phyloP scores from a whole-genome alignment of 2,113 vertebrate genomes.

The Gadus chalcogrammus region DNA sequence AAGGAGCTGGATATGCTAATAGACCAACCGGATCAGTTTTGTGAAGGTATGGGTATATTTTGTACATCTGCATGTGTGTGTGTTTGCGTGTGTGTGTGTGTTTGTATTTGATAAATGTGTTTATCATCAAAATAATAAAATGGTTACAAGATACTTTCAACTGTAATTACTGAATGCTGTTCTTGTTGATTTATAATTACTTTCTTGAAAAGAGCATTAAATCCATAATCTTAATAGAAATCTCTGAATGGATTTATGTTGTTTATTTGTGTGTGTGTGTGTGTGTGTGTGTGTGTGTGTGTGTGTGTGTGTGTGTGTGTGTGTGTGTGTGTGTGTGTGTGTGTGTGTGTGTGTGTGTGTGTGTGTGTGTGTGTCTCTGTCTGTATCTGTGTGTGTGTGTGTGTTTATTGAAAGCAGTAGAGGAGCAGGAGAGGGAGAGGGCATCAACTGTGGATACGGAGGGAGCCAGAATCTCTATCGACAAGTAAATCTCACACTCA shows the following conservation, averaged over 20 bases:
- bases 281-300: conserved; percentile 14
- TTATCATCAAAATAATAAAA: too few species aligned
- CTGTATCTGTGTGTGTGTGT: not conserved
- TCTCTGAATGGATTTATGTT: not conserved
- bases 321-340: too few species aligned
- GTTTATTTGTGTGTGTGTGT: conserved; percentile 1
- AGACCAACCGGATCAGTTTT: conserved; percentile 69
- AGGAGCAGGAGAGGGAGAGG: conserved; percentile 8
- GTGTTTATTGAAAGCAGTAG: conserved; percentile 9
- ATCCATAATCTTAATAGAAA: not conserved
- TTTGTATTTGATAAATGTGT: not conserved
- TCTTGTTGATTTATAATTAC: not conserved
- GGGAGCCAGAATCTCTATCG: conserved; percentile 6
- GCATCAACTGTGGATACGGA: conserved; percentile 10
- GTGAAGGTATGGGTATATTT: conserved; percentile 26
- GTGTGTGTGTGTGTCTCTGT: not conserved
- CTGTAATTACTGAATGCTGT: too few species aligned
- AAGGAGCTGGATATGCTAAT: conserved; percentile 76
- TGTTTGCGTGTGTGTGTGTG: not conserved
- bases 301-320: conserved; percentile 1
- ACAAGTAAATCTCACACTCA: not conserved
- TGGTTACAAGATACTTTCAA: too few species aligned
- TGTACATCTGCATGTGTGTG: conserved; percentile 8
- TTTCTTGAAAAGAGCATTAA: not conserved
- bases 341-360: not conserved